These are phyloP conservation scores for Chrysocyon brachyurus DNA, from an alignment of 2,797 vertebrate genomes.

Conservation along the genomic window DNA sequence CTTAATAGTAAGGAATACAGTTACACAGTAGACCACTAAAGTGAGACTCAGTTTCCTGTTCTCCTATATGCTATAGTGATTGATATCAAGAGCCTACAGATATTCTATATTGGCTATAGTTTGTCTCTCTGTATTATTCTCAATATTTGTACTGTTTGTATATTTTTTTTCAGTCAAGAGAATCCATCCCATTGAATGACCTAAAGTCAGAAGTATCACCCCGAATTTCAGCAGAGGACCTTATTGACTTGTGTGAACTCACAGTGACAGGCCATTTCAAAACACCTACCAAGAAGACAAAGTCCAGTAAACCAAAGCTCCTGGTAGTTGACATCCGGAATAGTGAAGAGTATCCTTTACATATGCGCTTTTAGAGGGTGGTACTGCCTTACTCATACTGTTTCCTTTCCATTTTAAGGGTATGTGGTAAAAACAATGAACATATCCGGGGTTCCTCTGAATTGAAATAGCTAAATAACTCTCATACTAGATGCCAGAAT, in stretches of 20 bases:
- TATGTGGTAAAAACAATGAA: not conserved
- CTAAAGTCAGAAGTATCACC: slow-evolving; percentile 97
- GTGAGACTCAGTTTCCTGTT: not conserved
- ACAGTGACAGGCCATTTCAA: slow-evolving; percentile 90
- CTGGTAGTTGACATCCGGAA: slow-evolving; percentile 97
- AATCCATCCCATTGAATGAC: slow-evolving; percentile 95
- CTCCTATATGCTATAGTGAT: not conserved
- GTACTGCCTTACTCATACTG: not conserved
- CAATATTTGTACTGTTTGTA: slow-evolving; percentile 59
- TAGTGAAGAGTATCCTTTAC: slow-evolving; percentile 97
- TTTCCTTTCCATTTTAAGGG: not conserved
- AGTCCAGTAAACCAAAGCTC: slow-evolving; percentile 95
- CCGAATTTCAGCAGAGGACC: slow-evolving; percentile 97
- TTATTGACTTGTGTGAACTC: slow-evolving; percentile 97
- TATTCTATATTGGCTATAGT: not conserved
- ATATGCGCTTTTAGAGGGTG: not conserved
- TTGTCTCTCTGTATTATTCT: slow-evolving; percentile 16
- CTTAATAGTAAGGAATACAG: not conserved
- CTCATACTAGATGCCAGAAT: not conserved
- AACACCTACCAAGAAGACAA: slow-evolving; percentile 93
- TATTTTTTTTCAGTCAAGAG: slow-evolving; percentile 92
- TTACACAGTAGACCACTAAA: not conserved
- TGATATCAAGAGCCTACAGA: not conserved
- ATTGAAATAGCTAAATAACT: slow-evolving; percentile 49
- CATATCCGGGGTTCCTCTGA: slow-evolving; percentile 20